Percentiles rank a stretch among this genome's conserved stretches.
Evolutionary conservation across 92 coral and sea anemone genomes (phyloP).

Genomic region (Montipora capitata): DNA sequence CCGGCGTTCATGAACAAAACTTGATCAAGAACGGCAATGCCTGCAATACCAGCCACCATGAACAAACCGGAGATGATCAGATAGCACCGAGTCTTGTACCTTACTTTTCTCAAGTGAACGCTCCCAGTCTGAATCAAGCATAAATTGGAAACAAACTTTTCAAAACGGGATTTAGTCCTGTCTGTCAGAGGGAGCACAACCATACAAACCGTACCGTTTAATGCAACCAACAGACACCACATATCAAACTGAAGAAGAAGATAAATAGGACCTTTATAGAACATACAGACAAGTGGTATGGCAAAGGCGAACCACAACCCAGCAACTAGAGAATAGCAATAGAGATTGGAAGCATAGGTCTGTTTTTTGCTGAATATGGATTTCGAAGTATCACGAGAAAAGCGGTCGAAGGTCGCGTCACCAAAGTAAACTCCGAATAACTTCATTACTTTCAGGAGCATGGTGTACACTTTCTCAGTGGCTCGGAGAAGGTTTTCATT

Average conservation of each 20-base stretch:
- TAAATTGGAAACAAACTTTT: background rate
- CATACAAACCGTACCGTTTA: background rate
- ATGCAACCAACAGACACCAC: background rate
- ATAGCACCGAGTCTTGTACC: background rate
- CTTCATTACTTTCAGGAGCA: conserved; percentile 9
- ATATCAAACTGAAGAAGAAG: background rate
- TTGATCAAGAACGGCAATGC: background rate
- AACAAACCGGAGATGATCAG: background rate
- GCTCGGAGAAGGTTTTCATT: background rate
- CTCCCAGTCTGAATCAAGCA: background rate
- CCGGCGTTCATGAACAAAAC: background rate
- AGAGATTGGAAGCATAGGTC: background rate
- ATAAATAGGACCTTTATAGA: background rate
- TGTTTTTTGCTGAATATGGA: background rate
- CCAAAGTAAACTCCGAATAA: conserved; percentile 10
- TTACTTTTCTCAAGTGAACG: background rate
- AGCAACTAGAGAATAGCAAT: background rate
- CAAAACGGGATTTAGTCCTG: conserved; percentile 10
- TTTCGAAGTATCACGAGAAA: background rate
- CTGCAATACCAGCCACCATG: background rate
- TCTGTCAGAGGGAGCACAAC: conserved; percentile 14
- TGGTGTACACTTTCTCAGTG: background rate
- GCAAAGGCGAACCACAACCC: background rate
- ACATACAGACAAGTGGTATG: background rate
- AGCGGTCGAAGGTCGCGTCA: background rate